These are phyloP conservation scores for Aythya fuligula DNA, from an alignment of 2,797 vertebrate genomes.

Conservation along the genomic window DNA sequence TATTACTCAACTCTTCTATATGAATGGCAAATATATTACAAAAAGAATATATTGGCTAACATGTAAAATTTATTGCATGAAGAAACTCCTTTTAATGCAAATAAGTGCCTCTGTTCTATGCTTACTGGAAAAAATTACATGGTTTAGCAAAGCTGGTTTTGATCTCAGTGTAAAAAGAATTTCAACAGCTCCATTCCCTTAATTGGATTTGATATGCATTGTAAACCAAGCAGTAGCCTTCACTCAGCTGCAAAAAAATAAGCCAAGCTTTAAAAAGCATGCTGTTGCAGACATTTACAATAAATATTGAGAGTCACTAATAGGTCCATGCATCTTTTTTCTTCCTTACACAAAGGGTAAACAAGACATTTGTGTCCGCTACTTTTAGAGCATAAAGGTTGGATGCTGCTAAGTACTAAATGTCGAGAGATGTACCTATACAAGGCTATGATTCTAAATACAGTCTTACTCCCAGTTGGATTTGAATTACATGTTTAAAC, in stretches of 20 bases:
- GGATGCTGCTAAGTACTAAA: background rate
- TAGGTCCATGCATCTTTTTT: background rate
- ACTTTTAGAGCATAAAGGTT: background rate
- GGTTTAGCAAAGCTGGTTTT: slow-evolving; percentile 74
- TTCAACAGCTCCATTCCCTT: slow-evolving; percentile 61
- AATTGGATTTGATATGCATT: slow-evolving; percentile 79
- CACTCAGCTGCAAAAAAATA: slow-evolving; percentile 59
- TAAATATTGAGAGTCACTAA: background rate
- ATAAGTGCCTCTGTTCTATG: slow-evolving; percentile 45
- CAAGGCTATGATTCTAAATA: background rate
- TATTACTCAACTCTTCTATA: slow-evolving; percentile 26
- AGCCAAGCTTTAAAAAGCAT: slow-evolving; percentile 58
- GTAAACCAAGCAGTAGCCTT: slow-evolving; percentile 73
- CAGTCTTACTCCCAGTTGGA: background rate
- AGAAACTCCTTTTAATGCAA: slow-evolving; percentile 54
- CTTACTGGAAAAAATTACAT: slow-evolving; percentile 73
- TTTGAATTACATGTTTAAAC: background rate
- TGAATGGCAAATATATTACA: slow-evolving; percentile 7
- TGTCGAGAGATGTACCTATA: background rate
- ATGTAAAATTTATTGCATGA: slow-evolving; percentile 26
- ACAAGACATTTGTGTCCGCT: background rate
- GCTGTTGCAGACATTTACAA: slow-evolving; percentile 42
- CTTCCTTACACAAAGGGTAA: background rate
- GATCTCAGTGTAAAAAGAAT: slow-evolving; percentile 72
- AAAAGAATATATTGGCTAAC: slow-evolving; percentile 49